Evolutionary conservation across 2,797 vertebrate genomes (phyloP).

Genomic region (Clamator glandarius): DNA sequence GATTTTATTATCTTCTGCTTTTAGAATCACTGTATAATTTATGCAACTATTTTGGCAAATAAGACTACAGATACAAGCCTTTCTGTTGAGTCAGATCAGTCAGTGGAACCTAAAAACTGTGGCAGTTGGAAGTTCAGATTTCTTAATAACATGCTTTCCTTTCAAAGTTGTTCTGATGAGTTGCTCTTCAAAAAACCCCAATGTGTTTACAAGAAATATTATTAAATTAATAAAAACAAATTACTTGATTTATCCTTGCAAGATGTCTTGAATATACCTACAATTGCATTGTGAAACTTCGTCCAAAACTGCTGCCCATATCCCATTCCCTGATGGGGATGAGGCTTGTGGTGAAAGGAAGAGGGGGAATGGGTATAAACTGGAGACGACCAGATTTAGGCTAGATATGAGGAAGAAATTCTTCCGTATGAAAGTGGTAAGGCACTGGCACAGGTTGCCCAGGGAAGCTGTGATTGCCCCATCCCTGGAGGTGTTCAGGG

Average conservation of each 20-base stretch:
- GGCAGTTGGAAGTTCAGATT: not conserved
- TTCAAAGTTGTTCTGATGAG: not conserved
- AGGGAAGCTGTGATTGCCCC: too few relatives aligned
- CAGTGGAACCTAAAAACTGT: not conserved
- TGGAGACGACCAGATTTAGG: too few relatives aligned
- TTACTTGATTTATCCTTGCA: not conserved
- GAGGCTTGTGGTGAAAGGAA: too few relatives aligned
- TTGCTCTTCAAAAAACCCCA: not conserved
- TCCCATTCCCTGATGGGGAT: fast-evolving
- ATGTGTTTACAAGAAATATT: not conserved
- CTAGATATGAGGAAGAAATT: too few relatives aligned
- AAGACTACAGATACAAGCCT: not conserved
- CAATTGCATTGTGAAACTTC: not conserved
- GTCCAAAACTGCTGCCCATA: not conserved
- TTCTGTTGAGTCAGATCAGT: not conserved
- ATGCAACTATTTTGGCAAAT: not conserved
- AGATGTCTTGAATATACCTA: not conserved
- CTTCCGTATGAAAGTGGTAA: too few relatives aligned
- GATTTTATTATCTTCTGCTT: not conserved
- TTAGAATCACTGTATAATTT: not conserved
- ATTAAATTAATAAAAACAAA: not conserved
- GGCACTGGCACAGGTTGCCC: too few relatives aligned
- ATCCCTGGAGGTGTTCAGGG: too few relatives aligned
- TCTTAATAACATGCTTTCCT: not conserved
- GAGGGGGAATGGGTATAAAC: too few relatives aligned